These are phyloP conservation scores for Acipenser transmontanus DNA, from an alignment of 2,797 vertebrate genomes.

Conservation along the genomic window DNA sequence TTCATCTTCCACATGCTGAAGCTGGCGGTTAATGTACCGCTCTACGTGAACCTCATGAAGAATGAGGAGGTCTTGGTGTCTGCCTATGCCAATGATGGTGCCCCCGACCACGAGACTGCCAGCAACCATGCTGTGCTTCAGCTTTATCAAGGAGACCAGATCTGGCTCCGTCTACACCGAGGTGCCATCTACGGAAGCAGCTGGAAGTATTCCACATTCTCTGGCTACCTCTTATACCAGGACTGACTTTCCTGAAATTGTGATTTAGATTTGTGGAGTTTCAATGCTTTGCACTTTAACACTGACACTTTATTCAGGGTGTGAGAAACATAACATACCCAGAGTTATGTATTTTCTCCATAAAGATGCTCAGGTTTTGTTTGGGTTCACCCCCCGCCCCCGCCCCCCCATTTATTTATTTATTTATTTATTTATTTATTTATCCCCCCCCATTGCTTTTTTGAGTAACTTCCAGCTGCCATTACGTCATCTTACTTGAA, in stretches of 20 bases:
- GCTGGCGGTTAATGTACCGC: constrained; percentile 85
- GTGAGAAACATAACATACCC: constrained; percentile 26
- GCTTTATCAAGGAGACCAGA: constrained; percentile 88
- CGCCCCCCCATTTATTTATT: constrained; percentile 6
- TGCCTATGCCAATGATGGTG: constrained; percentile 91
- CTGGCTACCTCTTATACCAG: constrained; percentile 93
- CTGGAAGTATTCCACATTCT: constrained; percentile 98
- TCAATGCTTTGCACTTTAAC: constrained; percentile 40
- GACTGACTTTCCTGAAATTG: constrained; percentile 60
- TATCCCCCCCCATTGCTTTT: not conserved
- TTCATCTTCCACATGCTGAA: constrained; percentile 98
- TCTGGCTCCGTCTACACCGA: constrained; percentile 90
- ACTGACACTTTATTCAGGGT: constrained; percentile 18
- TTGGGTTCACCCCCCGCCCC: constrained; percentile 5
- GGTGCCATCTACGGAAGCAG: constrained; percentile 96
- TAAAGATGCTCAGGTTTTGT: constrained; percentile 3
- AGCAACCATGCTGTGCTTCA: constrained; percentile 91
- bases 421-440: constrained; percentile 13
- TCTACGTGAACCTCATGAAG: constrained; percentile 95
- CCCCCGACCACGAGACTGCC: constrained; percentile 93
- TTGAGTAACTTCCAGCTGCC: no score
- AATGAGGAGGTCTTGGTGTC: constrained; percentile 94
- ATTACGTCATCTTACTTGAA: no score
- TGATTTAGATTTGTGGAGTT: constrained; percentile 11
- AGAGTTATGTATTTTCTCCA: not conserved